Conservation (phyloP, 2,113 vertebrate genomes). For the Lichenostomus cassidix region DNA sequence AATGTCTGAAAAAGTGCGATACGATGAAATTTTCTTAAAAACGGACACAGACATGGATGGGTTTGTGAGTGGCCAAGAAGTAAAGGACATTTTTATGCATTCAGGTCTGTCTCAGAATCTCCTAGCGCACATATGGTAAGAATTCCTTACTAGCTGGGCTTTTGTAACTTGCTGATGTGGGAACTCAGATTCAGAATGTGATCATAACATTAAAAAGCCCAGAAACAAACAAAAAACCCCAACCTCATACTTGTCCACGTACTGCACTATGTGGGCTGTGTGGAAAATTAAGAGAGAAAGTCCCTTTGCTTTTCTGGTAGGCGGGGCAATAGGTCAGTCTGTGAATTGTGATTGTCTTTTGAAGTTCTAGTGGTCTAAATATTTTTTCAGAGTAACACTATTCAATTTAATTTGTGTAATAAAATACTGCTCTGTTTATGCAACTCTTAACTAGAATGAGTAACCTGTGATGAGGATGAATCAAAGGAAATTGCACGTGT, state of each 20-base stretch:
- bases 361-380: neutral
- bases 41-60: conserved; percentile 93
- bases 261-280: neutral
- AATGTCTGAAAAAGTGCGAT: conserved; percentile 84
- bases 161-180: neutral
- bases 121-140: conserved; percentile 96
- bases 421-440: neutral
- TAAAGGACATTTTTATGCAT: conserved; percentile 98
- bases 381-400: neutral
- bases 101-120: conserved; percentile 91
- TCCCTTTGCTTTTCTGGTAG: neutral
- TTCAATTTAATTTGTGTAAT: neutral
- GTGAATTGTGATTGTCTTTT: neutral
- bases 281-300: neutral
- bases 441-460: neutral
- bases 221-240: neutral
- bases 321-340: neutral
- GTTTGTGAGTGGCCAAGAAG: conserved; percentile 93
- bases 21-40: conserved; percentile 96
- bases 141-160: neutral
- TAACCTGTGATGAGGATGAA: neutral
- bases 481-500: neutral
- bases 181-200: neutral
- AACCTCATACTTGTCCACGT: neutral
- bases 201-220: neutral